These are phyloP conservation scores for Scolanthus callimorphus DNA, from an alignment of 92 coral and sea anemone species.

Conservation along the genomic window DNA sequence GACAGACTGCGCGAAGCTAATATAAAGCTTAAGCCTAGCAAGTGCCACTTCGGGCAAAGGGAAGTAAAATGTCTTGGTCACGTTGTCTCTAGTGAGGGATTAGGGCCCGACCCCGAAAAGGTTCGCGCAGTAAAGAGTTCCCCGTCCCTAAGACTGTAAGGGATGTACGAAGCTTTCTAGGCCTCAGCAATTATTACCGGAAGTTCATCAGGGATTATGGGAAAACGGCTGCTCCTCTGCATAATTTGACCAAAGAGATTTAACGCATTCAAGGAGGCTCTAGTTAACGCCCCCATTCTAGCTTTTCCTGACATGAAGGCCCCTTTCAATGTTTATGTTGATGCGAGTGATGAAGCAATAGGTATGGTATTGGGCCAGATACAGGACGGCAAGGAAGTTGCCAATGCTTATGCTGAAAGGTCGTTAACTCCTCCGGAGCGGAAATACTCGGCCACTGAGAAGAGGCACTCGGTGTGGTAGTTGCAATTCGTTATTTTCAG, in stretches of 20 bases:
- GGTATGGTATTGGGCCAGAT: conserved; percentile 36
- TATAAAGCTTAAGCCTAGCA: no score
- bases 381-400: conserved; percentile 34
- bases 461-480: conserved; percentile 21
- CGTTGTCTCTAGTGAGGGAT: conserved; percentile 29
- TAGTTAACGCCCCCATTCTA: conserved; percentile 39
- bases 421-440: conserved; percentile 34
- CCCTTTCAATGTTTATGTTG: conserved; percentile 19
- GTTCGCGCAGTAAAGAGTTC: conserved; percentile 34
- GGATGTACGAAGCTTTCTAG: conserved; percentile 41
- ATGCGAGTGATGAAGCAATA: conserved; percentile 25
- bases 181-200: conserved; percentile 54
- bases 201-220: conserved; percentile 42
- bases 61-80: conserved; percentile 54
- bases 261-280: conserved; percentile 15
- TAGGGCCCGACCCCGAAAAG: conserved; percentile 49
- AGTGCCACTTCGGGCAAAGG: conserved; percentile 5
- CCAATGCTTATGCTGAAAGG: conserved; percentile 42
- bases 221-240: conserved; percentile 37
- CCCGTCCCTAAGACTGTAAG: conserved; percentile 35
- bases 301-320: conserved; percentile 36
- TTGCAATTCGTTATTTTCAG: conserved; percentile 5
- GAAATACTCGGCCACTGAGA: conserved; percentile 29
- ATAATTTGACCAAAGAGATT: conserved; percentile 36
- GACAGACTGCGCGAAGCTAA: no score